phyloP scores from a whole-genome alignment of 2,888 invertebrate genomes.

The Tetragonula carbonaria region DNA sequence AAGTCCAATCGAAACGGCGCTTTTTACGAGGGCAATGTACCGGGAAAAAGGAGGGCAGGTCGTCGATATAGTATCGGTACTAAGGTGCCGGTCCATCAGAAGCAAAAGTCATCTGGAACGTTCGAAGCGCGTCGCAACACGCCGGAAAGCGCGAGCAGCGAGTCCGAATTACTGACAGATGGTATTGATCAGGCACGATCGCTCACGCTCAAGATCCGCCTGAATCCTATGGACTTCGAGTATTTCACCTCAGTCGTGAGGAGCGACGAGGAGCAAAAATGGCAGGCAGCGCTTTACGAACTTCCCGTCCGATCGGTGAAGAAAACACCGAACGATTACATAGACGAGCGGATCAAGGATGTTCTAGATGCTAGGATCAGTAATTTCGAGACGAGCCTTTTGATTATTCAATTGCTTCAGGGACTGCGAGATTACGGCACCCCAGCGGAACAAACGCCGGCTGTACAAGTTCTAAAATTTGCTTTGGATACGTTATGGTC shows the following conservation, averaged over 20 bases:
- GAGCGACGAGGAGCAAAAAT: constrained; percentile 84
- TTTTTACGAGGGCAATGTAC: constrained; percentile 57
- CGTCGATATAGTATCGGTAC: constrained; percentile 50
- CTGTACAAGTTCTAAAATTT: constrained; percentile 87
- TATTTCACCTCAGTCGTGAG: constrained; percentile 86
- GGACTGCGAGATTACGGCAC: constrained; percentile 86
- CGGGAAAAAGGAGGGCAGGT: constrained; percentile 46
- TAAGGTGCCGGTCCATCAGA: constrained; percentile 45
- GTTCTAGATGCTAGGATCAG: constrained; percentile 85
- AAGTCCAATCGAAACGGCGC: constrained; percentile 40
- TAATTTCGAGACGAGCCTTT: constrained; percentile 86
- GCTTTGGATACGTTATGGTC: constrained; percentile 87
- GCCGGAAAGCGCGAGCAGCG: constrained; percentile 74
- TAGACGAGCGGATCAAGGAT: constrained; percentile 85
- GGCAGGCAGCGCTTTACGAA: constrained; percentile 82
- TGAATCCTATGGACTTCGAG: constrained; percentile 87
- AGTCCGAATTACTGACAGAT: constrained; percentile 79
- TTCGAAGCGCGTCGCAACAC: constrained; percentile 53
- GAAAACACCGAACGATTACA: constrained; percentile 85
- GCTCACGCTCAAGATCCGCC: constrained; percentile 85
- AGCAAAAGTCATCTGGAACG: constrained; percentile 48
- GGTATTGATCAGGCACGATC: constrained; percentile 86
- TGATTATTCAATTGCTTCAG: constrained; percentile 86
- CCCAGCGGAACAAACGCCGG: constrained; percentile 85
- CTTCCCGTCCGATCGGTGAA: constrained; percentile 82